Evolutionary conservation across 1,140 invertebrate genomes (phyloP).

Genomic region (Drosophila nannoptera): DNA sequence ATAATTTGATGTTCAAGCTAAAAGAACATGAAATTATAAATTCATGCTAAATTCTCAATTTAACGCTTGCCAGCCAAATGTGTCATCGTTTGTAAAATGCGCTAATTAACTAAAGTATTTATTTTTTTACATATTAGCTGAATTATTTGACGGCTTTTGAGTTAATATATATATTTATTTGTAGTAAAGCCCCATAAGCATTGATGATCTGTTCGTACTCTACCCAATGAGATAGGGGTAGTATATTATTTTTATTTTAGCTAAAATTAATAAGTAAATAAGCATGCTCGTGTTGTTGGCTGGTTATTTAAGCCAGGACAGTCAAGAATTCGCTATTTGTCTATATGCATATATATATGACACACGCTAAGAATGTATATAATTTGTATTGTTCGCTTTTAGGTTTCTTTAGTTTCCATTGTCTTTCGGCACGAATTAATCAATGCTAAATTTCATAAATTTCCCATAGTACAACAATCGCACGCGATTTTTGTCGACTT

Average conservation of each 20-base stretch:
- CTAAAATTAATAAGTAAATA: slow-evolving; percentile 23
- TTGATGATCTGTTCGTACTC: too few species aligned
- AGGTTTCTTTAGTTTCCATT: not conserved
- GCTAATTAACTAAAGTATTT: slow-evolving; percentile 54
- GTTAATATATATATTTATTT: not conserved
- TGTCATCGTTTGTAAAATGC: slow-evolving; percentile 38
- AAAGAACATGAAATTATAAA: slow-evolving; percentile 23
- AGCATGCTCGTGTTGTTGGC: slow-evolving; percentile 9
- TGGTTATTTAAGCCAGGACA: not conserved
- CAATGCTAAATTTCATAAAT: slow-evolving; percentile 32
- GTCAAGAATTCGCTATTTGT: slow-evolving; percentile 4
- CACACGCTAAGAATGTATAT: not conserved
- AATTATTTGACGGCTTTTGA: not conserved
- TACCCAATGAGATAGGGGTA: too few species aligned
- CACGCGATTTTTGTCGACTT: slow-evolving; percentile 46
- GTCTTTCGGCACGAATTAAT: slow-evolving; percentile 41
- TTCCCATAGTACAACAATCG: slow-evolving; percentile 41
- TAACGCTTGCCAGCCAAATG: slow-evolving; percentile 50
- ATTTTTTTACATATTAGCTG: slow-evolving; percentile 18
- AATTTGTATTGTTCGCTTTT: not conserved
- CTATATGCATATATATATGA: not conserved
- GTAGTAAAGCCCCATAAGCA: too few species aligned
- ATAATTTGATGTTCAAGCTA: slow-evolving; percentile 1
- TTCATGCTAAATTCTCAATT: slow-evolving; percentile 30
- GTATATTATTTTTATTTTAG: too few species aligned